phyloP scores from a whole-genome alignment of 2,888 invertebrate genomes.

The Rotaria socialis region DNA sequence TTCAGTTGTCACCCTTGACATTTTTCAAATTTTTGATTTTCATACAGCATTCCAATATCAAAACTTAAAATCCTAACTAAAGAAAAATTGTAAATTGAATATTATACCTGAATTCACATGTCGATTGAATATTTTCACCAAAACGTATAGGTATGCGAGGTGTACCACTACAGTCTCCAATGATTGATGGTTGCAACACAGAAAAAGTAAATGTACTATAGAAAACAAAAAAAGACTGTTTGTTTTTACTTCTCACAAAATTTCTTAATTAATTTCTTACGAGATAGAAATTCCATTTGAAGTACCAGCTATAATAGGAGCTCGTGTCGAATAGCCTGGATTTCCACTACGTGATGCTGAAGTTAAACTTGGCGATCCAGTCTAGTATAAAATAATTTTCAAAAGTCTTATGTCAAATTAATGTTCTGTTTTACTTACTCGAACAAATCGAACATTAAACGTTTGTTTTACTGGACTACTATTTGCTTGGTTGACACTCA shows the following conservation, averaged over 20 bases:
- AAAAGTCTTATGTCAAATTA: background rate
- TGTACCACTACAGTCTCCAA: background rate
- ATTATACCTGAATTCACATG: background rate
- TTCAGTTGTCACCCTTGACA: too few species aligned
- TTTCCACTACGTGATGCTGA: conserved; percentile 35
- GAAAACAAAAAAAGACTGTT: background rate
- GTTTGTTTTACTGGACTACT: background rate
- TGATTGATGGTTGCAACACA: background rate
- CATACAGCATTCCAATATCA: too few species aligned
- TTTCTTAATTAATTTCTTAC: background rate
- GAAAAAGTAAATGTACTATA: background rate
- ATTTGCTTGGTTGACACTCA: background rate
- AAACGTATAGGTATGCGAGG: background rate
- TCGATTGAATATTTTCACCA: background rate
- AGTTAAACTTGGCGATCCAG: too few species aligned
- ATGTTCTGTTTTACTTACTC: background rate
- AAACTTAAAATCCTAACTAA: too few species aligned
- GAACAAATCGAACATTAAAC: background rate
- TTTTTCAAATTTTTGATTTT: too few species aligned
- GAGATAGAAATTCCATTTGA: background rate
- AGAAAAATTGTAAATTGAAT: background rate
- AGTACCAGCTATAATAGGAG: conserved; percentile 33
- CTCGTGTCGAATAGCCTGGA: conserved; percentile 39
- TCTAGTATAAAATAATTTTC: background rate
- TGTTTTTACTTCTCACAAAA: background rate